Evolutionary conservation across 2,888 invertebrate genomes (phyloP).

Genomic region (Palloptera scutellata): DNA sequence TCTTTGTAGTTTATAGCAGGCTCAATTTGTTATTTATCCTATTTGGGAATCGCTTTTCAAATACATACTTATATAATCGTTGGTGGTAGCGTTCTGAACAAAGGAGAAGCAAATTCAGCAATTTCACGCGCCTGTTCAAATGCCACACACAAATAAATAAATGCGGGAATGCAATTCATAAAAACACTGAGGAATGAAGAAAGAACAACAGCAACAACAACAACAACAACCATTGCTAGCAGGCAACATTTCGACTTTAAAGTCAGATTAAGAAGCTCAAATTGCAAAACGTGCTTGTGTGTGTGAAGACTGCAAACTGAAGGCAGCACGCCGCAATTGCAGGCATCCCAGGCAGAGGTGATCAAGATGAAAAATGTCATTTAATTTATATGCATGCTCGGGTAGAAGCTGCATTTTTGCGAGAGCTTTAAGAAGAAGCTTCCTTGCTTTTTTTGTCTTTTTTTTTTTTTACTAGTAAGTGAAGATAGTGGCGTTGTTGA

Average conservation of each 20-base stretch:
- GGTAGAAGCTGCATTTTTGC: neutral
- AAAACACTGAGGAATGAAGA: neutral
- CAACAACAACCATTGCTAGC: neutral
- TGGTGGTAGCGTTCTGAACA: too few species aligned
- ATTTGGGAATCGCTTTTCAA: too few species aligned
- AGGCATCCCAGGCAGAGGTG: conserved; percentile 8
- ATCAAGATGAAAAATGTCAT: conserved; percentile 21
- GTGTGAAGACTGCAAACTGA: neutral
- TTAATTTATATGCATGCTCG: conserved; percentile 9
- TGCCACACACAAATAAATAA: conserved; percentile 18
- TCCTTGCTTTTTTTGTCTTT: too few species aligned
- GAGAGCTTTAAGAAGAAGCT: neutral
- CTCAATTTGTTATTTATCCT: too few species aligned
- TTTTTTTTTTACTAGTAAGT: neutral
- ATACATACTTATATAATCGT: too few species aligned
- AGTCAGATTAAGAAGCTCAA: conserved; percentile 18
- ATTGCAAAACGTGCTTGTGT: conserved; percentile 20
- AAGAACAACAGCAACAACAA: conserved; percentile 1
- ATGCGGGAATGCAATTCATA: neutral
- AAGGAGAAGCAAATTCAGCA: neutral
- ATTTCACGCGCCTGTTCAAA: conserved; percentile 1
- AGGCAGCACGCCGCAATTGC: too few species aligned
- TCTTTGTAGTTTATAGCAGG: too few species aligned
- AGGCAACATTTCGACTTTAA: neutral
- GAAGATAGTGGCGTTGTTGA: neutral